Evolutionary conservation across 2,888 invertebrate species (phyloP).

Genomic region (Micoletzkya japonica): DNA sequence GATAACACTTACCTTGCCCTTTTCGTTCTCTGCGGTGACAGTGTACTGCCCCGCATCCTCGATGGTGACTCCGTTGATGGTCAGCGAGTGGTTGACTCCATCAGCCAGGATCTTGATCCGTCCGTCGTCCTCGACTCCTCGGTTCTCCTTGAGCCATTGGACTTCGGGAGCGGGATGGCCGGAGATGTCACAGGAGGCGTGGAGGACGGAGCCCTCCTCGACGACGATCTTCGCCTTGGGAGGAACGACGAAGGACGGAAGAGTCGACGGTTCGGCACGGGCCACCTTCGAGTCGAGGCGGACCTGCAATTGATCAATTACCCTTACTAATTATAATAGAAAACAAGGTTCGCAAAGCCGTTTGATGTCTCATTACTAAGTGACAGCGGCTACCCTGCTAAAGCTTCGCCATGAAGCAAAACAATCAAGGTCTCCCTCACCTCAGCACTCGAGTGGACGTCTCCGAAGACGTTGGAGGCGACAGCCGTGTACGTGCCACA

Average conservation of each 20-base stretch:
- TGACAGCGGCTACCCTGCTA: neutral
- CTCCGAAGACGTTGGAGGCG: conserved; percentile 56
- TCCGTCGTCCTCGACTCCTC: conserved; percentile 33
- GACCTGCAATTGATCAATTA: neutral
- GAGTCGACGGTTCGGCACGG: conserved; percentile 30
- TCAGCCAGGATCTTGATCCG: conserved; percentile 35
- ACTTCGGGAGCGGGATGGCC: conserved; percentile 47
- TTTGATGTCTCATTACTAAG: neutral
- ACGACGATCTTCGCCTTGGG: conserved; percentile 47
- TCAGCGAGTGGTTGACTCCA: conserved; percentile 38
- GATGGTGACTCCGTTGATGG: conserved; percentile 32
- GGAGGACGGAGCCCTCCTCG: conserved; percentile 45
- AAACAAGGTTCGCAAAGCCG: neutral
- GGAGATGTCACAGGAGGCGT: conserved; percentile 43
- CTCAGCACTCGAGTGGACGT: conserved; percentile 55
- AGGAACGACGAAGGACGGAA: conserved; percentile 44
- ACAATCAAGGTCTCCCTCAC: conserved; percentile 25
- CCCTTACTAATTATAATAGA: neutral
- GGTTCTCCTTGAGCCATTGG: conserved; percentile 34
- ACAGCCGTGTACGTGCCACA: conserved; percentile 60
- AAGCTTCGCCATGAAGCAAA: neutral
- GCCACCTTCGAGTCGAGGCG: conserved; percentile 18
- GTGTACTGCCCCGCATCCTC: conserved; percentile 46
- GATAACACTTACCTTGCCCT: conserved; percentile 36
- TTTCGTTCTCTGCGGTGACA: conserved; percentile 43